Evolutionary conservation across 2,888 invertebrate genomes (phyloP), one percentile per base, ranked within the genome.

Genomic region (Globia sparganii): DNA sequence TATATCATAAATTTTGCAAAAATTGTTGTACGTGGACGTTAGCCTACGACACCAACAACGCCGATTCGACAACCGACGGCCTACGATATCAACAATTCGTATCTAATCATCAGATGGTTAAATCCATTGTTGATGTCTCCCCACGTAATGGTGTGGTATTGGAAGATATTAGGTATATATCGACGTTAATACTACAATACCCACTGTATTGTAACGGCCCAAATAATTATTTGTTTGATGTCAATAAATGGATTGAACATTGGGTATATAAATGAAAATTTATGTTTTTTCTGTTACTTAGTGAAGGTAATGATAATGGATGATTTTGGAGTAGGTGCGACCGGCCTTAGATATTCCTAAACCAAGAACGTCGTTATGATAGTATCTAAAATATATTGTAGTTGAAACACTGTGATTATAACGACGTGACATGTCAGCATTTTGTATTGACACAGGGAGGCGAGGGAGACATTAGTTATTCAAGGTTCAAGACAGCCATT

Each of bases 341-440:
- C 70, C 64, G 80, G 59, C 85, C 87, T 86, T 83, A 81, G 75
- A 75, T 80, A 40, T 78, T 81, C 61, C 61, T 66, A 65, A 77
- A 58, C 77, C 53, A 59, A 88, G 88, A 88, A 83, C 87, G 79
- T 88, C 79, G 86, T 91, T 90, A 91, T 82, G 87, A 86, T 77
- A 61, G 75, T 78, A 87, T 80, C 81, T 77, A 66, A 84, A 78
- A 77, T 77, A 77, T 72, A 72, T 46, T 80, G 72, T 80, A 78
- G 77, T 76, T 77, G 83, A 83, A 90, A 88, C 87, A 87, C 89
- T 90, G 85, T 92, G 84, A 91, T 93, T 91, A 91, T 88, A 89
- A 88, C 80, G 86, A 89, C 85, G 87, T 90, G 82, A 86, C 86
- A 85, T 88, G 87, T 86, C 86, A 86, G 78, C 67, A 82, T 82